These are phyloP conservation scores for Martes martes DNA, from an alignment of 2,113 vertebrate genomes.

Conservation along the genomic window DNA sequence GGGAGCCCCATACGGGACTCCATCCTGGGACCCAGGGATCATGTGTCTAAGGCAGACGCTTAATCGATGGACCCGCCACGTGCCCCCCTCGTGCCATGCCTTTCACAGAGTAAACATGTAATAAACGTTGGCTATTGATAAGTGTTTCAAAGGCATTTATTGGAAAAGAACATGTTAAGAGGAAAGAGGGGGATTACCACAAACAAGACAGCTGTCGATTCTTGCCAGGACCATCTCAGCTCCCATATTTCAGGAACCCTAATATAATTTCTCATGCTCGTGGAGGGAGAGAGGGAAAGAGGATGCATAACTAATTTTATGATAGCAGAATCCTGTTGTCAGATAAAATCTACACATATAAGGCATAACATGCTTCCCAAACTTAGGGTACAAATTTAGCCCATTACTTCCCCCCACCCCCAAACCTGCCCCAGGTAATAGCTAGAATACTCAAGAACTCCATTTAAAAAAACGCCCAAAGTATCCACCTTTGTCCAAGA, in stretches of 20 bases:
- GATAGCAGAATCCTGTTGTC: background rate
- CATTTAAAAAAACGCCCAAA: background rate
- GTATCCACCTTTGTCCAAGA: background rate
- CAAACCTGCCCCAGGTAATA: background rate
- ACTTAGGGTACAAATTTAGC: background rate
- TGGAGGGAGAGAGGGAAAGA: background rate
- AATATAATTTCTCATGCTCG: background rate
- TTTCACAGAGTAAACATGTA: background rate
- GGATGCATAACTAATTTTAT: background rate
- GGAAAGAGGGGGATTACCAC: background rate
- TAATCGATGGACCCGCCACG: background rate
- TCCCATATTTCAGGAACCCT: background rate
- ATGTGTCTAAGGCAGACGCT: background rate
- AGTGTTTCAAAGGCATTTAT: background rate
- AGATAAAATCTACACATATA: background rate
- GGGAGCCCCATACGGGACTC: background rate
- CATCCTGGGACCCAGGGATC: background rate
- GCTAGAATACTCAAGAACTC: background rate
- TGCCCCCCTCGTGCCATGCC: background rate
- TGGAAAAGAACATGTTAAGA: background rate
- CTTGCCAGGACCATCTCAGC: background rate
- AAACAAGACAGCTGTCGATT: background rate
- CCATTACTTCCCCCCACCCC: fast-evolving
- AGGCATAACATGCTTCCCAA: background rate
- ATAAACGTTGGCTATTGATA: background rate